Conservation (phyloP, 2,888 invertebrate genomes). For the Limenitis arthemis region DNA sequence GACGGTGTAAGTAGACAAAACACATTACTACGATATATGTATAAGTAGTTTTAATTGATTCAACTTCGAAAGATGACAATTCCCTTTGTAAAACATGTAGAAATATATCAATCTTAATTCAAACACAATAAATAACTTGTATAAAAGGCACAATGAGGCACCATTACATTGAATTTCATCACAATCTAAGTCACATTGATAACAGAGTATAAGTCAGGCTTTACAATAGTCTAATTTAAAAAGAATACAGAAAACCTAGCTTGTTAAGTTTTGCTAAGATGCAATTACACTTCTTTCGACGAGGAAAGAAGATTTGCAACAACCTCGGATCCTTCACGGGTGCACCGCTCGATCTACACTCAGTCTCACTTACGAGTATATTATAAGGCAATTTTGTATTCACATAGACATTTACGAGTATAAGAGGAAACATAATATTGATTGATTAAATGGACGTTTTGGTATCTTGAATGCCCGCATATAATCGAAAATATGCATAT, state of each 20-base stretch:
- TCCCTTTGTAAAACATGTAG: conserved; percentile 53
- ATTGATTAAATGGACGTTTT: conserved; percentile 20
- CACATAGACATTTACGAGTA: not conserved
- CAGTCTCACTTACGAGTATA: too few relatives aligned
- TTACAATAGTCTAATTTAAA: conserved; percentile 53
- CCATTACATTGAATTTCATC: conserved; percentile 67
- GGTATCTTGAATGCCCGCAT: conserved; percentile 26
- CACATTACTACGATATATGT: conserved; percentile 49
- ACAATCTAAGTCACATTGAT: conserved; percentile 56
- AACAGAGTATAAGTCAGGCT: conserved; percentile 41
- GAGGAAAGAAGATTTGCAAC: conserved; percentile 58
- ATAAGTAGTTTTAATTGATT: conserved; percentile 54
- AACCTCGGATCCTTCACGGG: conserved; percentile 23
- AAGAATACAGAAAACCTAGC: conserved; percentile 59
- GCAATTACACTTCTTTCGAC: conserved; percentile 54
- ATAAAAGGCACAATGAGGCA: conserved; percentile 69
- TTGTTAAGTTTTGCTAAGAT: conserved; percentile 22
- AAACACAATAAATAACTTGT: conserved; percentile 64
- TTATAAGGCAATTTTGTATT: not conserved
- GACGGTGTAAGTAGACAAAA: conserved; percentile 70
- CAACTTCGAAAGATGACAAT: conserved; percentile 33
- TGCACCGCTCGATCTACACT: conserved; percentile 11
- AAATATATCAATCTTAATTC: conserved; percentile 57
- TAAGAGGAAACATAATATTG: not conserved
- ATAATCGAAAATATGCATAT: conserved; percentile 6